These are phyloP conservation scores for Varroa destructor DNA, from an alignment of 1,140 invertebrate genomes.

Conservation along the genomic window DNA sequence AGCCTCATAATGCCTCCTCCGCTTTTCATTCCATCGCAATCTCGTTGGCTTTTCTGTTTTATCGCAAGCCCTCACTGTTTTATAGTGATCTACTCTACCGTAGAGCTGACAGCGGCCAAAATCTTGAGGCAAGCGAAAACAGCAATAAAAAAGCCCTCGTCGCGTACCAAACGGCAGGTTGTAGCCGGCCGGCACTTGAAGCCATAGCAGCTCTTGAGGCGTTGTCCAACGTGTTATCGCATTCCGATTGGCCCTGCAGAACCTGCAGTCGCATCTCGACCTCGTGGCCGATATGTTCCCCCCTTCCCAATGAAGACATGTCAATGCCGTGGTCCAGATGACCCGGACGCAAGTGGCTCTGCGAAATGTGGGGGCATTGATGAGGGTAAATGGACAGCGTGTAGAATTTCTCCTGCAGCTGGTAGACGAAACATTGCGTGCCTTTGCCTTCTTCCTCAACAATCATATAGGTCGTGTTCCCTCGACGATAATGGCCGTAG, in stretches of 20 bases:
- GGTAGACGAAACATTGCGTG: slow-evolving; percentile 10
- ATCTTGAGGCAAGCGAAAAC: not conserved
- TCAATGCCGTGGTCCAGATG: too few species aligned
- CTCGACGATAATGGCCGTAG: slow-evolving; percentile 18
- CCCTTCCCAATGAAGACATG: too few species aligned
- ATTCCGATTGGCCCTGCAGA: slow-evolving; percentile 7
- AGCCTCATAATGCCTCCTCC: too few species aligned
- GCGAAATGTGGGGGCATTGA: slow-evolving; percentile 5
- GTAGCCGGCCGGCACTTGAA: not conserved
- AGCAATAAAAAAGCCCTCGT: not conserved
- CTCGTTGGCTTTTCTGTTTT: too few species aligned
- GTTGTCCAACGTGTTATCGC: slow-evolving; percentile 20
- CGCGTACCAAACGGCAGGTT: too few species aligned
- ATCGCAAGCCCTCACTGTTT: not conserved
- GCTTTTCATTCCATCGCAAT: too few species aligned
- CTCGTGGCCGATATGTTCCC: not conserved
- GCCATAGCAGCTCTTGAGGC: slow-evolving; percentile 21
- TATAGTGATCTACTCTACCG: not conserved
- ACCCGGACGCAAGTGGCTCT: too few species aligned
- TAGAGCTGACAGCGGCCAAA: not conserved
- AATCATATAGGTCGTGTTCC: slow-evolving; percentile 13
- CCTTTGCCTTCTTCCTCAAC: slow-evolving; percentile 23
- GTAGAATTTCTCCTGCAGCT: not conserved
- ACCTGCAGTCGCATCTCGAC: slow-evolving; percentile 8
- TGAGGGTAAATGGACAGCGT: not conserved